Evolutionary conservation across 2,888 invertebrate genomes (phyloP), one percentile per base, ranked within the genome.

Genomic region (Cerceris rybyensis): DNA sequence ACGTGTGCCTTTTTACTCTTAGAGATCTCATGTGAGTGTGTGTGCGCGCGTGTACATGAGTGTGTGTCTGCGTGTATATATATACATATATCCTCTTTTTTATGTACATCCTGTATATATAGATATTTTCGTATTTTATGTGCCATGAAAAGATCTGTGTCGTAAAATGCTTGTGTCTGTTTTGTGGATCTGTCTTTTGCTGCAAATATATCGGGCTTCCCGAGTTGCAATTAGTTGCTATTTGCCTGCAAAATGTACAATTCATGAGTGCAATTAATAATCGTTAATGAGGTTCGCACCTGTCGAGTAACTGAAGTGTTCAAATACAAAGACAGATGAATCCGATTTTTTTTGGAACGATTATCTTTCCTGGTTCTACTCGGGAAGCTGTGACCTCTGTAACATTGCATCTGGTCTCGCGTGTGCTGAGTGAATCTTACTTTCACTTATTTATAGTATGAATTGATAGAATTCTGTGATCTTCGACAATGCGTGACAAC

Each of bases 91-190:
- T 11, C 11, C 6, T 6, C 46, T 11, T 11, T 46, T 8, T 46
- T 46, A 11, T 46, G 8, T 46, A 11, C 46, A 11, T 46, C 11
- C 46, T 46, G 9, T 46, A 8, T 46, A 11, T 11, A 8, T 11
- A 46, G 9, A 46, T 46, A 46, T 11, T 11, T 46, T 46, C 8
- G 8, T 46, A 50, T n/a, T n/a, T 50, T 13, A 7, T 50, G 11
- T n/a, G 50, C 50, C 50, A 50, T n/a, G 46, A 46, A 11, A 50
- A 50, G 7, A 50, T 50, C 50, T 50, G 50, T 50, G 50, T 50
- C 84, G 60, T 82, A 80, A 82, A 80, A 86, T 82, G 88, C 87
- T 89, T 87, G 82, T 87, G 82, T 81, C 78, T n/a, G 82, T 87
- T 83, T 28, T 86, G 84, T 88, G 82, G 85, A 87, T 87, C 86